These are phyloP conservation scores for Macropis europaea DNA, from an alignment of 2,888 invertebrate genomes.

Conservation along the genomic window DNA sequence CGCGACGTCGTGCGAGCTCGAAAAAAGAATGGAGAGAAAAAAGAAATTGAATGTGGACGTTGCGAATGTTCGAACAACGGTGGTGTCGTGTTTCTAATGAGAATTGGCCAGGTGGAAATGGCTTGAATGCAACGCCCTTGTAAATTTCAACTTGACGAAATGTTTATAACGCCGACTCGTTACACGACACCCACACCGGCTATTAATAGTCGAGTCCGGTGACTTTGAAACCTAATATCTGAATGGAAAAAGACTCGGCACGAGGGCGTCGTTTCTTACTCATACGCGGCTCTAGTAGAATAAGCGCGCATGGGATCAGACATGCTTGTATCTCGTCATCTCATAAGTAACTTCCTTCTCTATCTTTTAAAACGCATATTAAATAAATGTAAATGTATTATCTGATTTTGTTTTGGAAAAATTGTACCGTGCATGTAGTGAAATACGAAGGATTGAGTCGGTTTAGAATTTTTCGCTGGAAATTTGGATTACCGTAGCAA, in stretches of 20 bases:
- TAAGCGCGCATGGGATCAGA: constrained; percentile 6
- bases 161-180: constrained; percentile 51
- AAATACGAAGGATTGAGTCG: too few species aligned
- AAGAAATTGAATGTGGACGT: too few species aligned
- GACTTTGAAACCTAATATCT: constrained; percentile 66
- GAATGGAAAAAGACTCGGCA: constrained; percentile 56
- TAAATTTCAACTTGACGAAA: constrained; percentile 32
- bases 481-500: too few species aligned
- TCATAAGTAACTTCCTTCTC: too few species aligned
- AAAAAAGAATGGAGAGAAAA: background rate
- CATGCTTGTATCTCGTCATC: background rate
- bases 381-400: too few species aligned
- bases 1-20: background rate
- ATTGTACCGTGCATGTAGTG: too few species aligned
- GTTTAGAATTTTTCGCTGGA: too few species aligned
- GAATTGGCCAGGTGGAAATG: background rate
- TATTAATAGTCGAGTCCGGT: constrained; percentile 60
- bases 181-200: constrained; percentile 54
- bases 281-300: constrained; percentile 30
- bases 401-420: too few species aligned
- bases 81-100: background rate
- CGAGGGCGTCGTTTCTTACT: background rate
- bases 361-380: too few species aligned
- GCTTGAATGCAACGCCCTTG: constrained; percentile 28
- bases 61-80: too few species aligned